Evolutionary conservation across 37 sponge, comb jelly and placozoan genomes (phyloP).

Genomic region (Oopsacas minuta): DNA sequence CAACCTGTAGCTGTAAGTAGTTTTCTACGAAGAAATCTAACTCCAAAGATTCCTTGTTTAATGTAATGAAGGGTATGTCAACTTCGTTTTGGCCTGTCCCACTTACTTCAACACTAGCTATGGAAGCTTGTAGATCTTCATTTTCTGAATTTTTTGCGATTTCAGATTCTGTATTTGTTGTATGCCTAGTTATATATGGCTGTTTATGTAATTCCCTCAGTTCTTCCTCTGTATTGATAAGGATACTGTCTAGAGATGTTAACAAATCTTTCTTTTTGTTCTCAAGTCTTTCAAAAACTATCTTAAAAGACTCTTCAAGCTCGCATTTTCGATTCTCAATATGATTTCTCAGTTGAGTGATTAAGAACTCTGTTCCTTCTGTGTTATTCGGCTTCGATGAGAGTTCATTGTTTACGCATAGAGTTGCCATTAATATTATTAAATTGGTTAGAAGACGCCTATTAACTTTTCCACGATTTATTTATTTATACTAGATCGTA

Average conservation of each 20-base stretch:
- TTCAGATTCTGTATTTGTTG: not conserved
- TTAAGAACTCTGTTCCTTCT: too few relatives aligned
- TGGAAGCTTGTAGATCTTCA: not conserved
- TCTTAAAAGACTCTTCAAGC: not conserved
- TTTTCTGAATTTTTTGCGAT: not conserved
- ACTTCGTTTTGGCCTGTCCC: not conserved
- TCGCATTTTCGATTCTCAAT: not conserved
- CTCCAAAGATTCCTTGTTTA: not conserved
- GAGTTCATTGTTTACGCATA: too few relatives aligned
- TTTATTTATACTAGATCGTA: too few relatives aligned
- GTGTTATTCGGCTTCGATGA: too few relatives aligned
- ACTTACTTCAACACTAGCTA: not conserved
- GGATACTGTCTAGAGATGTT: not conserved
- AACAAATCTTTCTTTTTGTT: not conserved
- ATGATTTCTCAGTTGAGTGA: not conserved
- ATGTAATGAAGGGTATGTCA: not conserved
- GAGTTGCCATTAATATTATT: too few relatives aligned
- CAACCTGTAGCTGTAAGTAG: not conserved
- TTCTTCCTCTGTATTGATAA: not conserved
- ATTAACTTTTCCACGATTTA: too few relatives aligned
- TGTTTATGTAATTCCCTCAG: not conserved
- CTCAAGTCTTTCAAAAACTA: not conserved
- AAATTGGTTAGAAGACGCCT: too few relatives aligned
- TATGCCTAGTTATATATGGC: not conserved
- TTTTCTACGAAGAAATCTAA: conserved; percentile 12